These are phyloP conservation scores for Blomia tropicalis DNA, from an alignment of 2,888 invertebrate genomes.

Conservation along the genomic window DNA sequence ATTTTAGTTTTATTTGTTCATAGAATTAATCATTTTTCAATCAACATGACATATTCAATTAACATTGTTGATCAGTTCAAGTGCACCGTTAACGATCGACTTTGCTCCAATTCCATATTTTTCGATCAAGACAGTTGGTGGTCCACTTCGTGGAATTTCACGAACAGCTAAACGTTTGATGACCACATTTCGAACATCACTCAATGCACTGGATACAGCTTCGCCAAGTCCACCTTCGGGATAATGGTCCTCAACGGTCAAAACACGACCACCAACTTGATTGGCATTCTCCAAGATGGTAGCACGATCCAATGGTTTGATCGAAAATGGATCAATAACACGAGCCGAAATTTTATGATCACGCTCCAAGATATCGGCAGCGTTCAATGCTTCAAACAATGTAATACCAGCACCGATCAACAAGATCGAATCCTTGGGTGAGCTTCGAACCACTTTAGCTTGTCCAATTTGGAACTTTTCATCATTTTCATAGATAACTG, in stretches of 20 bases:
- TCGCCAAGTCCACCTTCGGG: conserved; percentile 49
- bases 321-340: conserved; percentile 83
- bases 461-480: conserved; percentile 56
- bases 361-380: conserved; percentile 56
- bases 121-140: conserved; percentile 66
- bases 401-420: conserved; percentile 88
- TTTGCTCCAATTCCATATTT: conserved; percentile 71
- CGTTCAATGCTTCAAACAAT: conserved; percentile 69
- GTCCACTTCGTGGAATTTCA: conserved; percentile 78
- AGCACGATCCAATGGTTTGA: conserved; percentile 78
- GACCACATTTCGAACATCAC: conserved; percentile 34
- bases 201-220: conserved; percentile 8
- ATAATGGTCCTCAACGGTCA: conserved; percentile 96
- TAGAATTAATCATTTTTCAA: no score
- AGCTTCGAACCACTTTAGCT: conserved; percentile 38
- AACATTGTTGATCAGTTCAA: conserved; percentile 2
- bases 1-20: no score
- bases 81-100: conserved; percentile 55
- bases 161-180: conserved; percentile 54
- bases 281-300: conserved; percentile 58
- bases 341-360: conserved; percentile 49
- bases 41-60: no score
- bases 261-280: conserved; percentile 58
- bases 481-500: conserved; percentile 67
- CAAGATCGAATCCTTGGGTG: conserved; percentile 56